These are phyloP conservation scores for Rhyacophila evoluta DNA, from an alignment of 2,888 invertebrate genomes.

Conservation along the genomic window DNA sequence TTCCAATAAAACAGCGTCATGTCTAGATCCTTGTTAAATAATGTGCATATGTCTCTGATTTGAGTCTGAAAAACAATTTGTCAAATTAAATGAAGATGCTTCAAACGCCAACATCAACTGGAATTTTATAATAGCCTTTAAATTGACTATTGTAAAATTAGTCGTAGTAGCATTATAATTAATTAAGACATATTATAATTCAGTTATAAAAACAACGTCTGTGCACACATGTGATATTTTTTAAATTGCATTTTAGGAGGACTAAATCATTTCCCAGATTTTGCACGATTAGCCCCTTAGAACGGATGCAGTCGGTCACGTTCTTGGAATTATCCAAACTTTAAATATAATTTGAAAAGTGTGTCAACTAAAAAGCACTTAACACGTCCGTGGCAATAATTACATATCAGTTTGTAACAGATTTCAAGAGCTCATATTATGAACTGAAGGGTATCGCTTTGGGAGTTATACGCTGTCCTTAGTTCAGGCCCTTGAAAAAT, in stretches of 20 bases:
- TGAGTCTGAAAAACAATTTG: too few species aligned
- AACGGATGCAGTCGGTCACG: slow-evolving; percentile 46
- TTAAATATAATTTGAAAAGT: slow-evolving; percentile 32
- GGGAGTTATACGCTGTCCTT: not conserved
- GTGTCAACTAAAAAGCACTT: slow-evolving; percentile 38
- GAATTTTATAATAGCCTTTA: too few species aligned
- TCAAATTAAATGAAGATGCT: too few species aligned
- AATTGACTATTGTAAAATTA: too few species aligned
- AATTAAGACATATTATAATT: too few species aligned
- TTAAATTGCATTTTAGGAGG: not conserved
- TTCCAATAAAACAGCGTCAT: too few species aligned
- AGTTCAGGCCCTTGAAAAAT: slow-evolving; percentile 7
- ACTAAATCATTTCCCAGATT: slow-evolving; percentile 11
- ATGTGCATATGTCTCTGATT: too few species aligned
- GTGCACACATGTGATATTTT: too few species aligned
- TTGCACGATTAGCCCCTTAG: not conserved
- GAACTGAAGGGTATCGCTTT: not conserved
- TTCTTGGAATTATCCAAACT: slow-evolving; percentile 35
- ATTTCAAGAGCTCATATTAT: slow-evolving; percentile 5
- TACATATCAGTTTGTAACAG: slow-evolving; percentile 26
- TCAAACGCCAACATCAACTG: too few species aligned
- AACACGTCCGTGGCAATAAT: slow-evolving; percentile 39
- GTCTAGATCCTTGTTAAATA: too few species aligned
- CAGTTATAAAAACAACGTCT: too few species aligned
- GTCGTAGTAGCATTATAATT: too few species aligned